phyloP scores from a whole-genome alignment of 2,797 vertebrate species.

The Acomys russatus region DNA sequence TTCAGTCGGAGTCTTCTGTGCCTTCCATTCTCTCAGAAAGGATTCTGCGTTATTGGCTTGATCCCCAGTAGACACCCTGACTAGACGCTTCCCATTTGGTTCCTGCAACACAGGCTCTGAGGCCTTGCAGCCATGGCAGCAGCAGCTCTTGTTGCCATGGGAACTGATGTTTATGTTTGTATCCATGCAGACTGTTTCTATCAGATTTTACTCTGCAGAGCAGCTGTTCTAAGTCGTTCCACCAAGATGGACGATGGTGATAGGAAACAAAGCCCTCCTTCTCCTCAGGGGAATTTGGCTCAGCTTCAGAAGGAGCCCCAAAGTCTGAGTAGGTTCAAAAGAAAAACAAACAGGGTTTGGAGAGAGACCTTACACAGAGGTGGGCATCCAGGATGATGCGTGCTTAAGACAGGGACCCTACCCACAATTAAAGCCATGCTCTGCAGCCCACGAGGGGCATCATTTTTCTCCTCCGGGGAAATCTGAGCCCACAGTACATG shows the following conservation, averaged over 20 bases:
- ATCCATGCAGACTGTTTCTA: slow-evolving; percentile 85
- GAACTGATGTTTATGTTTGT: slow-evolving; percentile 90
- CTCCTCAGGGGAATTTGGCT: slow-evolving; percentile 80
- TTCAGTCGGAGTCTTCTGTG: slow-evolving; percentile 26
- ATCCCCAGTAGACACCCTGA: slow-evolving; percentile 65
- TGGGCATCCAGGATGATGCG: not conserved
- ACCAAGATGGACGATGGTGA: slow-evolving; percentile 85
- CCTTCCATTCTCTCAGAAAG: slow-evolving; percentile 19
- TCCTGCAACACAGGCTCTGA: slow-evolving; percentile 78
- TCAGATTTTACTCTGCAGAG: slow-evolving; percentile 86
- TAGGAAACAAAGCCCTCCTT: slow-evolving; percentile 85
- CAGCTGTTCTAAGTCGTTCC: slow-evolving; percentile 88
- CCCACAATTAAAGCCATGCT: not conserved
- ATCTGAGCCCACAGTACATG: slow-evolving; percentile 15
- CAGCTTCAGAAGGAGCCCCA: slow-evolving; percentile 64
- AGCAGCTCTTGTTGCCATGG: slow-evolving; percentile 88
- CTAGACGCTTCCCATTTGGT: slow-evolving; percentile 75
- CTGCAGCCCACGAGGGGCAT: not conserved
- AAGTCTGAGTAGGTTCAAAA: slow-evolving; percentile 49
- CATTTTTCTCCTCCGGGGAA: not conserved
- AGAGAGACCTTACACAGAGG: not conserved
- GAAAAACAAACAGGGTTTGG: slow-evolving; percentile 22
- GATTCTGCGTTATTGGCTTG: slow-evolving; percentile 47
- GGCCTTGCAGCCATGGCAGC: slow-evolving; percentile 77
- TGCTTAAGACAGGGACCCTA: not conserved